Percentiles rank a stretch among this genome's conserved stretches.
Conservation (phyloP, 1,140 invertebrate genomes). For the Leptoteleia sp. region DNA sequence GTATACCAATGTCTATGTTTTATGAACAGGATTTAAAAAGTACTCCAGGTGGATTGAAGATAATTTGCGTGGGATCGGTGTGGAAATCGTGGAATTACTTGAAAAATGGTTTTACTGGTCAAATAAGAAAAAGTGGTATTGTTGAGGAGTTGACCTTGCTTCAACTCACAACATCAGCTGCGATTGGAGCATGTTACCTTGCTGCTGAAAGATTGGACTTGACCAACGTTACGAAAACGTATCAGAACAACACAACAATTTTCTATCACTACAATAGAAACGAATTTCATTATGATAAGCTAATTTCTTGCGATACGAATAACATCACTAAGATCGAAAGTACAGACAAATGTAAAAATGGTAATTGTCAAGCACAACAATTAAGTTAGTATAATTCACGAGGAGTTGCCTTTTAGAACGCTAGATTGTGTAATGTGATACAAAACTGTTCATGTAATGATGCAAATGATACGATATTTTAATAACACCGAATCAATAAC, state of each 20-base stretch:
- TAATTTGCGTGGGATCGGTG: conserved; percentile 97
- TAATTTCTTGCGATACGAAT: no score
- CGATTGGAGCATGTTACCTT: conserved; percentile 88
- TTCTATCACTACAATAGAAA: conserved; percentile 81
- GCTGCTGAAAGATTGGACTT: conserved; percentile 84
- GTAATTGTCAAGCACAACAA: no score
- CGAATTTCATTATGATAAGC: conserved; percentile 3
- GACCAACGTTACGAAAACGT: conserved; percentile 80
- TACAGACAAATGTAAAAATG: no score
- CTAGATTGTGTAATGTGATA: no score
- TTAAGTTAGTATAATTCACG: no score
- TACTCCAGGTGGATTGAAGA: conserved; percentile 88
- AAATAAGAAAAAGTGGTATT: conserved; percentile 80
- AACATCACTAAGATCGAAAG: no score
- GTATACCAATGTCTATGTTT: no score
- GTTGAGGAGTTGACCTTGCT: conserved; percentile 85
- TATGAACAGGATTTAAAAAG: no score
- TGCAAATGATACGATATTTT: no score
- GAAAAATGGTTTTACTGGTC: conserved; percentile 85
- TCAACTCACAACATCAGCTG: conserved; percentile 84
- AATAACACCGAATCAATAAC: no score
- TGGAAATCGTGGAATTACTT: conserved; percentile 96
- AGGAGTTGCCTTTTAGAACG: no score
- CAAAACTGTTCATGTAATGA: no score
- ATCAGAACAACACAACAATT: conserved; percentile 79